Percentiles rank a stretch among this genome's conserved stretches.
These are phyloP conservation scores for Axea sp. DNA, from an alignment of 2,888 invertebrate species.

Conservation along the genomic window DNA sequence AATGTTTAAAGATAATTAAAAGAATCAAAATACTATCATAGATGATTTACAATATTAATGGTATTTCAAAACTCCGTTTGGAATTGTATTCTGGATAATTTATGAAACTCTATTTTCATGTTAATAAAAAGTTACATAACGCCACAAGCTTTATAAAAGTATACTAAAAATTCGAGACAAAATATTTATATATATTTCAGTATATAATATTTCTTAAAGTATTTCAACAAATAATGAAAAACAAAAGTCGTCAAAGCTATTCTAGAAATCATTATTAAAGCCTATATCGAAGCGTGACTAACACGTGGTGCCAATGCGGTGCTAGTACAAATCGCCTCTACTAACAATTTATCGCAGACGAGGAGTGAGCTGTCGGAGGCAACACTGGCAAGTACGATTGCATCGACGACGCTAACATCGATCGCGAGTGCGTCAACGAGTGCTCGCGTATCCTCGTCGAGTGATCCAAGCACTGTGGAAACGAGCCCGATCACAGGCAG, in stretches of 20 bases:
- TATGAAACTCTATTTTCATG: too few relatives aligned
- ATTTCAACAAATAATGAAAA: too few relatives aligned
- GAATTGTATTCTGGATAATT: too few relatives aligned
- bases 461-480: slow-evolving; percentile 14
- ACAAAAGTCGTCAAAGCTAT: slow-evolving; percentile 13
- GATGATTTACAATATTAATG: too few relatives aligned
- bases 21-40: too few relatives aligned
- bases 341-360: slow-evolving; percentile 79
- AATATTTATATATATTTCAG: too few relatives aligned
- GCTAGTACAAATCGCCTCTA: slow-evolving; percentile 75
- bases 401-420: slow-evolving; percentile 20
- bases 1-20: too few relatives aligned
- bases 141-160: too few relatives aligned
- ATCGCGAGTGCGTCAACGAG: slow-evolving; percentile 10
- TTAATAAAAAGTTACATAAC: too few relatives aligned
- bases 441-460: not conserved
- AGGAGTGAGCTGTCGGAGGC: slow-evolving; percentile 46
- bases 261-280: not conserved
- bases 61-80: too few relatives aligned
- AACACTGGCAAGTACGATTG: slow-evolving; percentile 3
- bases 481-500: slow-evolving; percentile 25
- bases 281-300: slow-evolving; percentile 69
- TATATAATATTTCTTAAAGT: too few relatives aligned
- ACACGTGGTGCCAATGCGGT: slow-evolving; percentile 70
- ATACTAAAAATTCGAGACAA: too few relatives aligned